Conservation (phyloP, 2,797 vertebrate genomes). For the Thaleichthys pacificus region DNA sequence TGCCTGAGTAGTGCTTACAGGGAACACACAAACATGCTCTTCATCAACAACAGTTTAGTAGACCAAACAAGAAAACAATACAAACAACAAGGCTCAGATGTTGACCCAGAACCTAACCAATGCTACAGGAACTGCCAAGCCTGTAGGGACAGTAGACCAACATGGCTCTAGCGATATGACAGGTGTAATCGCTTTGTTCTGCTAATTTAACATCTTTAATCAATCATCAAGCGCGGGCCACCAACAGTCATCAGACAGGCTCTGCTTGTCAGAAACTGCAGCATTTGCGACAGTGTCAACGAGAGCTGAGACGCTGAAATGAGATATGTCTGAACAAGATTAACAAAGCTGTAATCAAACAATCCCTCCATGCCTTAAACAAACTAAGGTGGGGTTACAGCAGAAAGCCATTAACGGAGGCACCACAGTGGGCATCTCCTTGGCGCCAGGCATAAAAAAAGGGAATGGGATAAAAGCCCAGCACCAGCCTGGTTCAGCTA, state of each 20-base stretch:
- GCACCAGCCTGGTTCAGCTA: neutral
- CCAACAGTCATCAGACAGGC: neutral
- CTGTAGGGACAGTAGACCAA: too few species aligned
- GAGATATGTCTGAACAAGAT: slow-evolving; percentile 54
- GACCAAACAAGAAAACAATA: neutral
- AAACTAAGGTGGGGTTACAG: slow-evolving; percentile 66
- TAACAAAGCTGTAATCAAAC: slow-evolving; percentile 65
- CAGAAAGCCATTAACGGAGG: slow-evolving; percentile 39
- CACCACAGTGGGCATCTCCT: slow-evolving; percentile 36
- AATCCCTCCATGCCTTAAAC: slow-evolving; percentile 61
- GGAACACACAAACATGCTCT: too few species aligned
- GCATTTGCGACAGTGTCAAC: slow-evolving; percentile 17
- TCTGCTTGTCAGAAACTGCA: neutral
- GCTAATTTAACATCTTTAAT: too few species aligned
- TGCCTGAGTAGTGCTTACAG: neutral
- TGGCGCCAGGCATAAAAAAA: slow-evolving; percentile 20
- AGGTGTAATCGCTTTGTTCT: too few species aligned
- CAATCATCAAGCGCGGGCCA: neutral
- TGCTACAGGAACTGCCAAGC: too few species aligned
- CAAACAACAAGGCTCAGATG: neutral
- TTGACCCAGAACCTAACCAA: neutral
- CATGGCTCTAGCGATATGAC: too few species aligned
- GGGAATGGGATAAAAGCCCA: neutral
- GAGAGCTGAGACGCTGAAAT: slow-evolving; percentile 27
- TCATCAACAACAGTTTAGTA: neutral